phyloP scores from a whole-genome alignment of 2,888 invertebrate species.

The Hirtodrosophila confusa region DNA sequence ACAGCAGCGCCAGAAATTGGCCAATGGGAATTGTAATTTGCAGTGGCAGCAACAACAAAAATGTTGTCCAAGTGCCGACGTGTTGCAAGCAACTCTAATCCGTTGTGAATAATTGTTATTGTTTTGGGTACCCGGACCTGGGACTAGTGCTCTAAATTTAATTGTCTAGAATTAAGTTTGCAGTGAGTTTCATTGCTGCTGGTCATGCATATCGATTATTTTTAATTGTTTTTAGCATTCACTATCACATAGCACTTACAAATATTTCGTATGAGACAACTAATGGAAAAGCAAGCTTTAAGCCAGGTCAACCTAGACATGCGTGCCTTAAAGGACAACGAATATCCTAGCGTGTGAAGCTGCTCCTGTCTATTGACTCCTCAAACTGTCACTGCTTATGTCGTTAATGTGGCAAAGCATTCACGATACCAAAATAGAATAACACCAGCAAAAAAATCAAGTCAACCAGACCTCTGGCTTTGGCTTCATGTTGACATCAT shows the following conservation, averaged over 20 bases:
- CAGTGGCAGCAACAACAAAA: constrained; percentile 53
- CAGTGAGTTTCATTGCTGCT: constrained; percentile 9
- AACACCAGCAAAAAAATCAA: constrained; percentile 39
- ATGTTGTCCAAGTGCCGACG: constrained; percentile 68
- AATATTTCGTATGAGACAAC: neutral
- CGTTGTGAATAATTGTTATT: constrained; percentile 78
- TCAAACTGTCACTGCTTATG: constrained; percentile 43
- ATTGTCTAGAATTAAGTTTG: constrained; percentile 39
- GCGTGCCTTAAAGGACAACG: constrained; percentile 15
- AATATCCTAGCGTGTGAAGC: constrained; percentile 38
- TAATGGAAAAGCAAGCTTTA: constrained; percentile 3
- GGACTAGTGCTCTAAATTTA: constrained; percentile 53
- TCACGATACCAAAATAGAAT: constrained; percentile 24
- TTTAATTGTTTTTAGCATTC: constrained; percentile 57
- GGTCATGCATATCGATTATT: constrained; percentile 54
- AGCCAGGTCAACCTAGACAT: constrained; percentile 2
- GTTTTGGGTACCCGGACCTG: constrained; percentile 54
- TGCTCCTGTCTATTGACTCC: constrained; percentile 10
- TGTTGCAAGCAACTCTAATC: constrained; percentile 74
- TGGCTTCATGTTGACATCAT: constrained; percentile 28
- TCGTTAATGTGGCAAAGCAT: constrained; percentile 63
- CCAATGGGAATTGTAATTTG: constrained; percentile 75
- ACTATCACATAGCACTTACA: no score
- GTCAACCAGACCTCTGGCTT: constrained; percentile 13
- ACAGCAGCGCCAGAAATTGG: constrained; percentile 28